Base-by-base conservation (phyloP, 2,797 vertebrate genomes). In the Argyrosomus regius region DNA sequence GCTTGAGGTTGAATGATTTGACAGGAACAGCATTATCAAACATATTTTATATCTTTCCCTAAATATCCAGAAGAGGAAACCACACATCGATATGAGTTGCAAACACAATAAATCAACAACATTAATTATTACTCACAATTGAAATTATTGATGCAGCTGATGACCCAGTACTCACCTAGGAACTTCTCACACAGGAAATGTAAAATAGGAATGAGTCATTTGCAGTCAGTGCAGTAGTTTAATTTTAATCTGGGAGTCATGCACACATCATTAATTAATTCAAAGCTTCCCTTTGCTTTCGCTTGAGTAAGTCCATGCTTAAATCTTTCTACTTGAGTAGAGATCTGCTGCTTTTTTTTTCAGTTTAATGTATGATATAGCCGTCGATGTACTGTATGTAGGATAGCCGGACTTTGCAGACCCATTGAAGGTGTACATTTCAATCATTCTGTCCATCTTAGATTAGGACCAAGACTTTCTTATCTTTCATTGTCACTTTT, bases 231-330 rank as follows among this genome's bases (percentile, higher is more conserved):
- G 52, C 78, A 61, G 75, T 61, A 49, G 68, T 74, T 39, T 81
- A 17, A 75, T 81, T 83, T 78, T 63, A 63, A 83, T 81, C 68
- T 61, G 39, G 70, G 77, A 76, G 65, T 80, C 53, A 60, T 56
- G 39, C 14, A 1, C 24, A 52, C 70, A 82, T 80, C 58, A 78
- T 84, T 84, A 75, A 90, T 87, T 84, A 83, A 82, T 78, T 31
- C 16, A 54, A 61, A 78, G 52, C 73, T 22, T 77, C 71, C 72
- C 41, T 22, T 5, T 50, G 71, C 58, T 79, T 77, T 78, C 59
- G 64, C 31, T 78, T 63, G 73, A 88, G 71, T 66, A 64, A 58
- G 16, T 57, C n/a, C 17, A 28, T 18, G 5, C 59, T 81, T 73
- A 24, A 61, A 76, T 81, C 24, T 43, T 85, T 80, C 79, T 62